Evolutionary conservation across 1,140 invertebrate genomes (phyloP).

Genomic region (Coptotermes formosanus): DNA sequence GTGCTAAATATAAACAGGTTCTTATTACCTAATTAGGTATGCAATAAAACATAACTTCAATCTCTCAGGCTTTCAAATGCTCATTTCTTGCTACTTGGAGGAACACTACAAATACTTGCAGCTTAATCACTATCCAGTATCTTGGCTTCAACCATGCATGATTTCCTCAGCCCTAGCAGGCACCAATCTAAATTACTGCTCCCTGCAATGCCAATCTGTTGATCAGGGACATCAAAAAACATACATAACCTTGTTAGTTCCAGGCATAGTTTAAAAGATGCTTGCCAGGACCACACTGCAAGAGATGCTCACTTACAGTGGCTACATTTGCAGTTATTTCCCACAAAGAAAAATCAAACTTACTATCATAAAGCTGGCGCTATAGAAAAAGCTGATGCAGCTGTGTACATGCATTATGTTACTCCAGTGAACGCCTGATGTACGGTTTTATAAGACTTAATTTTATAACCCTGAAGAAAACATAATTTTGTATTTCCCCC

Average conservation of each 20-base stretch:
- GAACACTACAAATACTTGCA: not conserved
- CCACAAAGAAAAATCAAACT: not conserved
- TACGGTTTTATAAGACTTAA: not conserved
- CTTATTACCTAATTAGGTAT: not conserved
- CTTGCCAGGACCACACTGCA: not conserved
- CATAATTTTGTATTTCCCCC: no score
- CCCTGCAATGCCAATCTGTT: not conserved
- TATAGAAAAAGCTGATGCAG: not conserved
- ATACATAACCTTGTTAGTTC: not conserved
- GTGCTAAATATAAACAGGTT: not conserved
- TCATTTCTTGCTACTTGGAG: slow-evolving; percentile 1
- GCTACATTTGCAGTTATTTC: not conserved
- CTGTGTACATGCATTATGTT: not conserved
- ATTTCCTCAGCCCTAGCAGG: not conserved
- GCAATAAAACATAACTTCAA: not conserved
- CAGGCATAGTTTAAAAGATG: not conserved
- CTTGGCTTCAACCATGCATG: not conserved
- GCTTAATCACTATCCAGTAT: not conserved
- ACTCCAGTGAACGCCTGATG: not conserved
- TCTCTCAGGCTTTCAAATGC: slow-evolving; percentile 13
- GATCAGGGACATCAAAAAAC: not conserved
- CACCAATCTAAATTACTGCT: not conserved
- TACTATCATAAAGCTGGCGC: not conserved
- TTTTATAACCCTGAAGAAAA: no score
- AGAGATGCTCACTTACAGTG: not conserved